A percentile compares a stretch with the other conserved stretches of the same genome.
These are phyloP conservation scores for Morpho helenor DNA, from an alignment of 2,888 invertebrate species.

Conservation along the genomic window DNA sequence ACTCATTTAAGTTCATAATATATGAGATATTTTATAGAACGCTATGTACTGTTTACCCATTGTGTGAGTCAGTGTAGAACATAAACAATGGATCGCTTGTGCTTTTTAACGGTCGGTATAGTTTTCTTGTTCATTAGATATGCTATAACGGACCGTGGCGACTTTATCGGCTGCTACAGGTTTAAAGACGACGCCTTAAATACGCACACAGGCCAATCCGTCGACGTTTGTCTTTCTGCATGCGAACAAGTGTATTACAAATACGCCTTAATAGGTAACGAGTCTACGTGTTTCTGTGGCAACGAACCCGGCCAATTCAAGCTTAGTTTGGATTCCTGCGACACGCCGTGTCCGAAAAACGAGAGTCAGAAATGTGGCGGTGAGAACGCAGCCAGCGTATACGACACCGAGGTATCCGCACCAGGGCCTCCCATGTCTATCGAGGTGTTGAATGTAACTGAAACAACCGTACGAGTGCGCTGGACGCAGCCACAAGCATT, in stretches of 20 bases:
- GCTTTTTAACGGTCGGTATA: conserved; percentile 32
- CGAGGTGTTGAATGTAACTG: conserved; percentile 77
- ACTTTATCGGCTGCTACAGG: conserved; percentile 65
- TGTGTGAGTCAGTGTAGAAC: conserved; percentile 40
- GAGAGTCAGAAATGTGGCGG: conserved; percentile 84
- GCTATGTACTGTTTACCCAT: conserved; percentile 10
- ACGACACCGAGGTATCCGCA: conserved; percentile 81
- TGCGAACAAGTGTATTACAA: conserved; percentile 70
- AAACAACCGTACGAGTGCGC: conserved; percentile 79
- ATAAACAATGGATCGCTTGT: conserved; percentile 54
- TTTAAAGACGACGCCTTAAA: conserved; percentile 57
- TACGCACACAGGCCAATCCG: conserved; percentile 69
- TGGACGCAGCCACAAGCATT: conserved; percentile 81
- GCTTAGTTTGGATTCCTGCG: conserved; percentile 68
- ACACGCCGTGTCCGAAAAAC: conserved; percentile 80
- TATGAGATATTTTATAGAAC: background rate
- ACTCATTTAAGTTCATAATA: background rate
- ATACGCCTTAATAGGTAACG: conserved; percentile 64
- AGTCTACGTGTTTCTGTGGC: conserved; percentile 68
- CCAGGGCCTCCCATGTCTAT: conserved; percentile 85
- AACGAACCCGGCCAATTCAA: conserved; percentile 63
- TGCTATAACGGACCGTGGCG: conserved; percentile 53
- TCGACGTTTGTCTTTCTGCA: conserved; percentile 65
- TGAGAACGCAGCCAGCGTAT: conserved; percentile 81
- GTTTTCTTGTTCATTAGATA: conserved; percentile 33